Conservation (phyloP, 2,113 vertebrate genomes). For the Corythornis cristatus region DNA sequence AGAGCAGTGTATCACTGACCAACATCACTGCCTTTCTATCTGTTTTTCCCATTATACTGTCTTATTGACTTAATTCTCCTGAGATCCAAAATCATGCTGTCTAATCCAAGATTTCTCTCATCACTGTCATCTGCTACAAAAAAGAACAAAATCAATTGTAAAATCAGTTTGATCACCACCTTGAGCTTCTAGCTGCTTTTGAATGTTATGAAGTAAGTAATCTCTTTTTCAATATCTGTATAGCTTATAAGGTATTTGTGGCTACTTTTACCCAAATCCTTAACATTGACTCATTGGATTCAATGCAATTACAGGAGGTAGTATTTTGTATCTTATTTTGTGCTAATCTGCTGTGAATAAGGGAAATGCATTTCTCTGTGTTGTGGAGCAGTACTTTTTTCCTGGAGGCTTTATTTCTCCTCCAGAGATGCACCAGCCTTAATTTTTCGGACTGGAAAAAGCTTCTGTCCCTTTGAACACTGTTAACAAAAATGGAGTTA, state of each 20-base stretch:
- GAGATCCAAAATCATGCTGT: background rate
- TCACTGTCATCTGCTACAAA: background rate
- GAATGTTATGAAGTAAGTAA: conserved; percentile 34
- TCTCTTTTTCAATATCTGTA: background rate
- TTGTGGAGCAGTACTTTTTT: background rate
- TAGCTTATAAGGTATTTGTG: conserved; percentile 43
- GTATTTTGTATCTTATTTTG: conserved; percentile 9
- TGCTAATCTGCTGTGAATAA: conserved; percentile 1
- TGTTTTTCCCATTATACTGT: background rate
- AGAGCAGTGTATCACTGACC: background rate
- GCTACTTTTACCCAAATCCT: conserved; percentile 17
- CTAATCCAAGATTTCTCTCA: background rate
- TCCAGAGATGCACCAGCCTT: background rate
- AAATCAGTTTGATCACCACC: conserved; percentile 17
- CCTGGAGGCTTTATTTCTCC: conserved; percentile 27
- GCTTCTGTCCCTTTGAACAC: background rate
- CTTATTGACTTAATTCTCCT: background rate
- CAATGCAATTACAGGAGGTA: background rate
- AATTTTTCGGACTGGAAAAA: conserved; percentile 49
- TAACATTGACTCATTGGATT: background rate
- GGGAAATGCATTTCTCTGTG: background rate
- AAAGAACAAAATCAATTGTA: conserved; percentile 8
- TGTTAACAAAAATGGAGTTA: background rate
- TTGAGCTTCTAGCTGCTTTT: conserved; percentile 20
- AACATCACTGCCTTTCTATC: background rate